Evolutionary conservation across 2,888 invertebrate species (phyloP), one percentile per base, ranked within the genome.

Genomic region (Anorthoa munda): DNA sequence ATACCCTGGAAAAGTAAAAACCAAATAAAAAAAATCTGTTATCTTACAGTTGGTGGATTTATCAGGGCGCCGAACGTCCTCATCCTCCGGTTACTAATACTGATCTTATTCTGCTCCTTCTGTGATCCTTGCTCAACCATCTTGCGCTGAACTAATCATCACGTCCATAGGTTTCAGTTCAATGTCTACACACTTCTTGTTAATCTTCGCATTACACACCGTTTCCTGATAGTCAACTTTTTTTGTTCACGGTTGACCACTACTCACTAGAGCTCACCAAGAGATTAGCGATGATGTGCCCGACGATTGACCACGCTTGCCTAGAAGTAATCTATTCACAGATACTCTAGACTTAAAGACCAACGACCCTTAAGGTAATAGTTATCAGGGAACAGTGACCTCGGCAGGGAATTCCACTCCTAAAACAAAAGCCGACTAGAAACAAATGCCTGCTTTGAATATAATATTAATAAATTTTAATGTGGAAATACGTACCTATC

Each of bases 61-160:
- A 99, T 91, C 64, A 98, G 91, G 0, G 98, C 98, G n/a, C 99
- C 99, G 7, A 99, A 96, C 39, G 99, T 90, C 87, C 99, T 97
- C 94, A 99, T 98, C 86, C 99, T 97, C 58, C 96, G 95, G 86
- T 99, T 99, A 87, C 99, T 99, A 0, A 99, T 99, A 94, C 99
- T 99, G 68, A 99, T 97, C 97, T 99, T 99, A 0, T 94, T 92
- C 91, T 99, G 99, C 90, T 99, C 99, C 46, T 95, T 95, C 0
- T 87, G 81, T 0, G 92, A 91, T 2, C 86, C 86, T 18, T 97
- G 95, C 2, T 95, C 92, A 80, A 97, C 97, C 92, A 80, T 97
- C 97, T 60, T 97, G 96, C 0, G 98, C 97, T 71, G 99, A 92
- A 46, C 97, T 97, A 72, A 99, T 98, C 0, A 97, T 96, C 26